These are phyloP conservation scores for Zeugodacus cucurbitae DNA, from an alignment of 1,140 invertebrate genomes.

Conservation along the genomic window DNA sequence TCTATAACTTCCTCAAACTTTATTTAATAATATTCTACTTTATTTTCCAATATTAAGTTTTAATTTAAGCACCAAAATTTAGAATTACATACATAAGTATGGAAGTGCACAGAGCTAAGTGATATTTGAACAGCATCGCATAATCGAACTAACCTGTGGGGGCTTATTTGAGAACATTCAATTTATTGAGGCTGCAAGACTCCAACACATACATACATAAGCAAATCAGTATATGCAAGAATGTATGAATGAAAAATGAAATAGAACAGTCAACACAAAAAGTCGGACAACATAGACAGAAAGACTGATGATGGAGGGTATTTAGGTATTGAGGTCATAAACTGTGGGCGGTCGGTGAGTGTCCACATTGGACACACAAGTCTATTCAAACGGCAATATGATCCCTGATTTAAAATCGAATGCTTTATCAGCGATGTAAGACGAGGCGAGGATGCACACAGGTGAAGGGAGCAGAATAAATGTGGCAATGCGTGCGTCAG, in stretches of 20 bases:
- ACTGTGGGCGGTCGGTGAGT: neutral
- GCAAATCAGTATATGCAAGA: neutral
- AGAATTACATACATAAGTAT: neutral
- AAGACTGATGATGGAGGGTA: neutral
- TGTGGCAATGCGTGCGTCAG: neutral
- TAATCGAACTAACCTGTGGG: neutral
- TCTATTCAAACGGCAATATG: neutral
- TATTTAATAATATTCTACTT: no score
- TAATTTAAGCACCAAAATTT: neutral
- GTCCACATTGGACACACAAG: neutral
- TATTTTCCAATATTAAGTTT: neutral
- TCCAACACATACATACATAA: neutral
- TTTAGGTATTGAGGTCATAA: constrained; percentile 19
- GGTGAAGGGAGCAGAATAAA: neutral
- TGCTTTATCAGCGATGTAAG: neutral
- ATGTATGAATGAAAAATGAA: neutral
- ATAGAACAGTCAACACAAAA: constrained; percentile 18
- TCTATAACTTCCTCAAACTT: no score
- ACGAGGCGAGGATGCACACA: neutral
- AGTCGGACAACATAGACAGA: neutral
- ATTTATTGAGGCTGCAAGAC: neutral
- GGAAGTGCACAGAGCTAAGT: neutral
- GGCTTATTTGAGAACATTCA: neutral
- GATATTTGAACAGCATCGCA: neutral
- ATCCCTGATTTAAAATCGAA: constrained; percentile 9